Evolutionary conservation across 2,113 vertebrate species (phyloP).

Genomic region (Alethe castanea): DNA sequence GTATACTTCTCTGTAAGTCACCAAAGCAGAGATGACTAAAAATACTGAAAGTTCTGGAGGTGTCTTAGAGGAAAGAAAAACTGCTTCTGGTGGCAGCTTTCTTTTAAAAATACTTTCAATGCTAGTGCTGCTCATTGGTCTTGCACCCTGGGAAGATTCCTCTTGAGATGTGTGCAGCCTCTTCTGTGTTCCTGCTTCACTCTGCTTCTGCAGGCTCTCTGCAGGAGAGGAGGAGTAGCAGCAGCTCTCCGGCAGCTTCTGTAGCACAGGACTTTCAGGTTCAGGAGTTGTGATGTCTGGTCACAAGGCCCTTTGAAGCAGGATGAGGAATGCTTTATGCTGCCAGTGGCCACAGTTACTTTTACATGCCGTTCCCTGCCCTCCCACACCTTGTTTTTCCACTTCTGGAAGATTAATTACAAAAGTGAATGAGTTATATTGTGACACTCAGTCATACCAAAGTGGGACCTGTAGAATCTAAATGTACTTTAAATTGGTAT

Average conservation of each 20-base stretch:
- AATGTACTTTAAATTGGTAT: neutral
- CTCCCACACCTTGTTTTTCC: neutral
- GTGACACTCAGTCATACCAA: neutral
- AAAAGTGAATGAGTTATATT: neutral
- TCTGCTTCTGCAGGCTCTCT: neutral
- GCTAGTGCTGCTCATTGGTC: neutral
- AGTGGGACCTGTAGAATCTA: neutral
- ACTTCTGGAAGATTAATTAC: neutral
- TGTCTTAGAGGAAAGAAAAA: neutral
- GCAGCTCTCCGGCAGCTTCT: neutral
- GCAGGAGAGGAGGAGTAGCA: neutral
- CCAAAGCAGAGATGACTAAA: neutral
- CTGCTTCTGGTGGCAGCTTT: neutral
- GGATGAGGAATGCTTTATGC: neutral
- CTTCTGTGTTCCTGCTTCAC: fast-evolving
- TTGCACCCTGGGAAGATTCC: neutral
- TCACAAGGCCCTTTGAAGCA: neutral
- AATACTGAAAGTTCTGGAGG: neutral
- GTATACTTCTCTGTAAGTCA: neutral
- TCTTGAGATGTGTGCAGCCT: neutral
- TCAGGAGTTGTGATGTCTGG: neutral
- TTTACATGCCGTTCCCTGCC: fast-evolving
- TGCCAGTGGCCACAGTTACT: neutral
- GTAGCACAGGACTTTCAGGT: neutral
- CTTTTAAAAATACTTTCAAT: neutral